Base-by-base conservation (phyloP, 2,113 vertebrate species). In the Pseudorasbora parva region DNA sequence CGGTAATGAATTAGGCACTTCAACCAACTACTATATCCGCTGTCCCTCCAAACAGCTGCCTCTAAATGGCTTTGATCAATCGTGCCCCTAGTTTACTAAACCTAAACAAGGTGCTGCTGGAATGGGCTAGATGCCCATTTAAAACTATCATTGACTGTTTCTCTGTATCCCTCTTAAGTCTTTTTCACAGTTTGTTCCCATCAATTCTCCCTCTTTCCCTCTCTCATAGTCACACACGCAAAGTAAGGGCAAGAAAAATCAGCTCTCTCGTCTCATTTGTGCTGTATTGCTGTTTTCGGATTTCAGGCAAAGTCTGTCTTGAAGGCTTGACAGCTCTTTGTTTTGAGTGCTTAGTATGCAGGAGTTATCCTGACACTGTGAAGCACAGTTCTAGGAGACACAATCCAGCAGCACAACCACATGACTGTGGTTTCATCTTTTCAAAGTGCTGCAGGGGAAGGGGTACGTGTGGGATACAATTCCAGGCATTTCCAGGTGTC, bases 271-370 rank as follows among this genome's bases (percentile, higher is more conserved):
- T 83, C 82, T 82, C 47, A 59, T 47, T 87, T 62, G 81, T 57
- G 47, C 78, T 78, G 78, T 68, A 69, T 87, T 84, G 66, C 84
- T 86, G 64, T 87, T 84, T 89, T 69, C 17, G 73, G 82, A 74
- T 87, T 89, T 86, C 84, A 83, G 81, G 85, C 69, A 49, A 85
- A 87, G 84, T 84, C 84, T 88, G 84, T 81, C 83, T 86, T 87
- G 88, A 89, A 89, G 88, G 85, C 82, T 87, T 89, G 84, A 89
- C 88, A 89, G 82, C 82, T 86, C 84, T 87, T 87, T 87, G 84
- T 89, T 84, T 82, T 87, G 82, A 79, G 79, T 68, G 84, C 78
- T 89, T 89, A 85, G 84, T 89, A 89, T 89, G 86, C 88, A 82
- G 84, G 45, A 79, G 84, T 76, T 82, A 75, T 89, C 78, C 80